A percentile compares a stretch with the other conserved stretches of the same genome.
These are phyloP conservation scores for Eulithis testata DNA, from an alignment of 2,888 invertebrate genomes.

Conservation along the genomic window DNA sequence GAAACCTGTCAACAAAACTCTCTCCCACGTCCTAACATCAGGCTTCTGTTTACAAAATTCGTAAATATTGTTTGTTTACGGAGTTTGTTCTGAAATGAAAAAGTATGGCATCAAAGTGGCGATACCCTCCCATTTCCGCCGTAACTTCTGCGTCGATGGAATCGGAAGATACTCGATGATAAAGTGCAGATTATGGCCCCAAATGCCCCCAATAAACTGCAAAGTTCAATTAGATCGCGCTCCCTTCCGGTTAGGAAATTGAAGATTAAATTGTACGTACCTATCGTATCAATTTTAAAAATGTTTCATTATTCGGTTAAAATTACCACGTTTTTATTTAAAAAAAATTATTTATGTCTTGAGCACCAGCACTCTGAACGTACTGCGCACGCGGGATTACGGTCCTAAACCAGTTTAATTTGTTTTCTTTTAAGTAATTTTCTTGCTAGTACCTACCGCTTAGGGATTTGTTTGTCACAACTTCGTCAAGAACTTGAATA, in stretches of 20 bases:
- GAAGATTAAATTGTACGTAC: conserved; percentile 41
- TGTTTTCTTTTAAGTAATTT: not conserved
- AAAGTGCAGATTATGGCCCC: conserved; percentile 44
- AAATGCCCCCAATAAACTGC: conserved; percentile 44
- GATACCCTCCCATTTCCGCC: conserved; percentile 37
- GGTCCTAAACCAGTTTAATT: too few relatives aligned
- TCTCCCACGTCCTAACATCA: conserved; percentile 1
- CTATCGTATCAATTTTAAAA: conserved; percentile 25
- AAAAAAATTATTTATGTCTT: not conserved
- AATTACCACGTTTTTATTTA: conserved; percentile 10
- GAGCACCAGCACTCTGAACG: not conserved
- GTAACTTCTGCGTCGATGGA: conserved; percentile 42
- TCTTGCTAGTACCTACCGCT: not conserved
- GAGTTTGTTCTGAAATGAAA: conserved; percentile 32
- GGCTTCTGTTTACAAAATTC: conserved; percentile 17
- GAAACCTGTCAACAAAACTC: conserved; percentile 10
- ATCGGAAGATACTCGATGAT: conserved; percentile 44
- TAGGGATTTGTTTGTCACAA: too few relatives aligned
- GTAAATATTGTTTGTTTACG: conserved; percentile 35
- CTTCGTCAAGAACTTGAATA: too few relatives aligned
- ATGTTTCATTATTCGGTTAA: conserved; percentile 16
- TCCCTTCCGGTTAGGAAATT: conserved; percentile 37
- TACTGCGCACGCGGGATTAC: too few relatives aligned
- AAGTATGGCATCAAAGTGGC: conserved; percentile 36
- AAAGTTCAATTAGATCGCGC: conserved; percentile 44